Base-by-base conservation (phyloP, 30 jellyfish, hydroid and myxozoan species). In the Sanderia malayensis region DNA sequence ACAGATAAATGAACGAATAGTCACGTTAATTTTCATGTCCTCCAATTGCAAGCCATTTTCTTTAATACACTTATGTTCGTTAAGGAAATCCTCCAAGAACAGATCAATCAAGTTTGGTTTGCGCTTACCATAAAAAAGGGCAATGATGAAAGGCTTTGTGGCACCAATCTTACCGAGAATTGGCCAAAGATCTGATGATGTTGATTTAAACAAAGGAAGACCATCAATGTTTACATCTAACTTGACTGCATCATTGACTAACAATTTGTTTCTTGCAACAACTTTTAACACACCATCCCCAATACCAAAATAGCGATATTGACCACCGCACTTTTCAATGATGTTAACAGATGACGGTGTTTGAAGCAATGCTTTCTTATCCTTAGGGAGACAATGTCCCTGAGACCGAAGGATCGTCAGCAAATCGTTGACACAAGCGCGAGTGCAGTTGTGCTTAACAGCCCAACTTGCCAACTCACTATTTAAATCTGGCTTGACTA, bases 81-180 rank as follows among this genome's bases (percentile, higher is more conserved):
- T 33, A 23, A 72, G 53, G 27, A 71, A 82, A 63, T 82, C 94
- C 20, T 49, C 29, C 57, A 80, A 47, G 58, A 23, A 82, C 6
- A 71, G 83, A 24, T 46, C 20, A 28, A 73, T 82, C n/a, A 83
- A 63, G 8, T 60, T 60, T 29, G 89, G 94, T 72, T 82, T 71
- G n/a, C 71, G 30, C 21, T 25, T 73, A 34, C 94, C 88, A 63
- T 55, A 82, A 62, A 19, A 82, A 8, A 70, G 65, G 46, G 79
- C 82, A 70, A 82, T 83, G 31, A 61, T 24, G 23, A 66, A 31
- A 18, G 64, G 65, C 18, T 66, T 37, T 15, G 31, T 28, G 15
- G 13, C 33, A 66, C 24, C 31, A 27, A 66, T 7, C 19, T 34
- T 32, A 26, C 79, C 31, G n/a, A 66, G 34, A 30, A 66, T 66